A percentile compares a stretch with the other conserved stretches of the same genome.
Conservation (phyloP, 2,113 vertebrate genomes). For the Hiodon tergisus region DNA sequence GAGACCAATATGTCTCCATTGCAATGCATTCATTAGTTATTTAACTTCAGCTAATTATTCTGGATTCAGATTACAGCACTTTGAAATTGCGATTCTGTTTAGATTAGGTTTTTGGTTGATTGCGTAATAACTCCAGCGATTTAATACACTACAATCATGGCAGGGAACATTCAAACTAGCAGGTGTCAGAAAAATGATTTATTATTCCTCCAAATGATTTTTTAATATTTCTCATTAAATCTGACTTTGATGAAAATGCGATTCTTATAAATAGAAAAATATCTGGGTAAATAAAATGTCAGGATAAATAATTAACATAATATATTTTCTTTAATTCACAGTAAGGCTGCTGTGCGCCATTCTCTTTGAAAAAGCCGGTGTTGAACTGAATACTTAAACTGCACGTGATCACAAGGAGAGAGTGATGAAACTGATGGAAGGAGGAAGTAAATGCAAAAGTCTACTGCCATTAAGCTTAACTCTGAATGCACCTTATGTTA, state of each 20-base stretch:
- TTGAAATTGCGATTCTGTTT: too few relatives aligned
- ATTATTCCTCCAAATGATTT: not conserved
- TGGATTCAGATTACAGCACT: too few relatives aligned
- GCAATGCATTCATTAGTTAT: not conserved
- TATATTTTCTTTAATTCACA: slow-evolving; percentile 25
- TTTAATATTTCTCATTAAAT: not conserved
- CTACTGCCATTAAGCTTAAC: slow-evolving; percentile 10
- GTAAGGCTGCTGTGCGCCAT: slow-evolving; percentile 46
- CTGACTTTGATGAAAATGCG: slow-evolving; percentile 5
- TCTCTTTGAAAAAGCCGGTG: slow-evolving; percentile 49
- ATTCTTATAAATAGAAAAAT: not conserved
- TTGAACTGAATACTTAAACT: slow-evolving; percentile 56
- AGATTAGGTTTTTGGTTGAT: too few relatives aligned
- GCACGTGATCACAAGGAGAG: slow-evolving; percentile 30
- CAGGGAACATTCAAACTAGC: not conserved
- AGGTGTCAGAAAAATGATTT: not conserved
- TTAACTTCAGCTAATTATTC: too few relatives aligned
- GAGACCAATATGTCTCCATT: not conserved
- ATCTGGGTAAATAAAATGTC: slow-evolving; percentile 3
- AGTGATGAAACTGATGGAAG: slow-evolving; percentile 43
- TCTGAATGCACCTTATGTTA: slow-evolving; percentile 4
- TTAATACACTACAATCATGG: not conserved
- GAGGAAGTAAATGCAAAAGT: slow-evolving; percentile 36
- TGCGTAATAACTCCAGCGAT: too few relatives aligned
- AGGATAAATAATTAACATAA: slow-evolving; percentile 16